Percentiles rank a stretch among this genome's conserved stretches.
These are phyloP conservation scores for Neelides sp. DNA, from an alignment of 1,140 invertebrate species.

Conservation along the genomic window DNA sequence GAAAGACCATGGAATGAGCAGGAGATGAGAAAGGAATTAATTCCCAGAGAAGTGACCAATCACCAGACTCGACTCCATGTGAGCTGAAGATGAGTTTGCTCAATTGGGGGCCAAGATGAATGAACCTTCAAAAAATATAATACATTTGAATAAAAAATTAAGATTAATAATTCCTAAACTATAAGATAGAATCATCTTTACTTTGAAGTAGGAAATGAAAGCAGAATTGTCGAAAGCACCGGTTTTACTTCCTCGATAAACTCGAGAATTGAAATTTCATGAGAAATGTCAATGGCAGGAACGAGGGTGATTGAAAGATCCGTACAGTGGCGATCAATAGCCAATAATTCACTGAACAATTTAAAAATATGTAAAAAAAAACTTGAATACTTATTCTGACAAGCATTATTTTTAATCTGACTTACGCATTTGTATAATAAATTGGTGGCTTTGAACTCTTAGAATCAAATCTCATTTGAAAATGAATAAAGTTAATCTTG, in stretches of 20 bases:
- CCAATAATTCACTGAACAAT: slow-evolving; percentile 47
- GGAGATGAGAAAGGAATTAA: slow-evolving; percentile 43
- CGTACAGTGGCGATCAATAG: slow-evolving; percentile 49
- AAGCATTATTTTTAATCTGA: slow-evolving; percentile 1
- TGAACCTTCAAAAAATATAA: slow-evolving; percentile 38
- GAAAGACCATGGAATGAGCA: slow-evolving; percentile 42
- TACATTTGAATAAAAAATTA: slow-evolving; percentile 11
- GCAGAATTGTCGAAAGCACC: slow-evolving; percentile 44
- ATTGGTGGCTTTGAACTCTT: slow-evolving; percentile 41
- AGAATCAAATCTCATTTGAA: slow-evolving; percentile 42
- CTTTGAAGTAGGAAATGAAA: slow-evolving; percentile 40
- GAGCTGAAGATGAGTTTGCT: slow-evolving; percentile 41
- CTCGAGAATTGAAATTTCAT: slow-evolving; percentile 32
- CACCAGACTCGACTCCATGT: slow-evolving; percentile 3
- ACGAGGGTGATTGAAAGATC: slow-evolving; percentile 42
- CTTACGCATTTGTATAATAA: slow-evolving; percentile 42
- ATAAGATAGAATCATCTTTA: slow-evolving; percentile 31
- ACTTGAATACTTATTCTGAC: slow-evolving; percentile 23
- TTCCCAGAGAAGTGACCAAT: slow-evolving; percentile 35
- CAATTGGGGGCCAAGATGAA: slow-evolving; percentile 48
- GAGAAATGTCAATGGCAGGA: slow-evolving; percentile 47
- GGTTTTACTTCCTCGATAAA: slow-evolving; percentile 46
- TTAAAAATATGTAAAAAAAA: slow-evolving; percentile 23
- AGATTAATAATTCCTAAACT: slow-evolving; percentile 5
- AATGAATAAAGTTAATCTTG: slow-evolving; percentile 49